Conservation (phyloP, 2,888 invertebrate species). For the Corbicula japonica region DNA sequence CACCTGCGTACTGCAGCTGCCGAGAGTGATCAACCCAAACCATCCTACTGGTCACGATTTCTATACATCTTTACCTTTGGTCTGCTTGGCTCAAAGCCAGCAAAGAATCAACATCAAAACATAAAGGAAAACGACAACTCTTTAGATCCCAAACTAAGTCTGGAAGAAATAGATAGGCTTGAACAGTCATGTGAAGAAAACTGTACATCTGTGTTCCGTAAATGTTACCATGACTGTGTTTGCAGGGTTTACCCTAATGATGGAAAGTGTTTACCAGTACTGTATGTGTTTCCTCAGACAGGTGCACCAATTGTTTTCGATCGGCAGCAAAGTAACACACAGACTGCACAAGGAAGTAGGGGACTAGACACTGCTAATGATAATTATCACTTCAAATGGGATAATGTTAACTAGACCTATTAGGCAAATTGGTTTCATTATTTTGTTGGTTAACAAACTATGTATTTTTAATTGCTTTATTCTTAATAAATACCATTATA, state of each 20-base stretch:
- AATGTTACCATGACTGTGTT: slow-evolving; percentile 16
- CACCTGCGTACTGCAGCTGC: no score
- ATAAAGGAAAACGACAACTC: no score
- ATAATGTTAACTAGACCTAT: no score
- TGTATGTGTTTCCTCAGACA: neutral
- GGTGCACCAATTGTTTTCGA: no score
- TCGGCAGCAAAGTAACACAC: no score
- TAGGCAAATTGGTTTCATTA: no score
- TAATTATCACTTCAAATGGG: no score
- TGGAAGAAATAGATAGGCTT: neutral
- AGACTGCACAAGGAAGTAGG: neutral
- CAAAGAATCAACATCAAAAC: neutral
- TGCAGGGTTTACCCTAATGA: slow-evolving; percentile 1
- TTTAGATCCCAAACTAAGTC: no score
- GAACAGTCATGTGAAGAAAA: neutral
- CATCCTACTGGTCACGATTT: neutral
- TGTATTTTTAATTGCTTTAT: no score
- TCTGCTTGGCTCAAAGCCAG: neutral
- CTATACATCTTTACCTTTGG: neutral
- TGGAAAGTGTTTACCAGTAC: neutral
- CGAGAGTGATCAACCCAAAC: no score
- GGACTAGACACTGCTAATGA: neutral
- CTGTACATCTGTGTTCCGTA: slow-evolving; percentile 3
- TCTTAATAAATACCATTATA: no score
- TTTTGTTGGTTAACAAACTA: no score